Conservation (phyloP, 1,140 invertebrate species). For the Wiebesia pumilae region DNA sequence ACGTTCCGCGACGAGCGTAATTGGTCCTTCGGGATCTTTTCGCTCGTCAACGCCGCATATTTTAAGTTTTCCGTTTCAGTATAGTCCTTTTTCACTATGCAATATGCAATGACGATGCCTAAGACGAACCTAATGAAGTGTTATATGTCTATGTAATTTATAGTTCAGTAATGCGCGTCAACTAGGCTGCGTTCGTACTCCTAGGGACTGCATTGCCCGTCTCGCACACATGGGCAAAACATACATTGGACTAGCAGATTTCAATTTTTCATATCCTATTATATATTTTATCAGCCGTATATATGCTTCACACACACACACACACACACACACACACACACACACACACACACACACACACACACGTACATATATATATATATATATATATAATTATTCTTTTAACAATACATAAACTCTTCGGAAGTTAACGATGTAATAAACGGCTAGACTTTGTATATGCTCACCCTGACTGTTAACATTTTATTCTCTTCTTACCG, state of each 20-base stretch:
- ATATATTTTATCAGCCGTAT: background rate
- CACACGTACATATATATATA: no score
- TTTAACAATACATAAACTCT: background rate
- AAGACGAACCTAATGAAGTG: background rate
- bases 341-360: no score
- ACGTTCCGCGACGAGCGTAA: slow-evolving; percentile 35
- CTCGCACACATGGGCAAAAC: background rate
- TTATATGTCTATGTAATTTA: slow-evolving; percentile 48
- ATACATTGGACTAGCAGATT: background rate
- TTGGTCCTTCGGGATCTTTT: slow-evolving; percentile 47
- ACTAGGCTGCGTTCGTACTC: background rate
- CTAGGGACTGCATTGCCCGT: no score
- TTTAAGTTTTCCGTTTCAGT: slow-evolving; percentile 27
- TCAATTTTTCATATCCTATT: background rate
- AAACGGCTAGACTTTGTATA: background rate
- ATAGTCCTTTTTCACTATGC: background rate
- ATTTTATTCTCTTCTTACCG: background rate
- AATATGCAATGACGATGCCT: background rate
- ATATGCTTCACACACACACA: no score
- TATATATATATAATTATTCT: background rate
- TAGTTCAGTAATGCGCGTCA: slow-evolving; percentile 45
- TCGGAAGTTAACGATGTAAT: background rate
- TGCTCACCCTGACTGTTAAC: background rate
- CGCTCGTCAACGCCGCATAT: slow-evolving; percentile 30
- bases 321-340: no score